Evolutionary conservation across 1,140 invertebrate species (phyloP).

Genomic region (Melipona quadrifasciata): DNA sequence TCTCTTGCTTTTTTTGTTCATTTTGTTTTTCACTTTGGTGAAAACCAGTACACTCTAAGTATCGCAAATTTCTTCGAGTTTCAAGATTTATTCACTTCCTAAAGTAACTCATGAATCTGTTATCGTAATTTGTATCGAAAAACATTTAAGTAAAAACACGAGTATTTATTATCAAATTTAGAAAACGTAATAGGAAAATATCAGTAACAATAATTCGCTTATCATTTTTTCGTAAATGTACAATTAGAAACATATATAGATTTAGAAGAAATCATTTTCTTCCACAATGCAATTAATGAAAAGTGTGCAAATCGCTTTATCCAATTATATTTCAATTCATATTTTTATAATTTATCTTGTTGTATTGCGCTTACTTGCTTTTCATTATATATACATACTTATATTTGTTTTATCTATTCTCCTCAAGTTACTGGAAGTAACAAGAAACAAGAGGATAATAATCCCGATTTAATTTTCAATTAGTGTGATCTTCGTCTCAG

Average conservation of each 20-base stretch:
- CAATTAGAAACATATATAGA: background rate
- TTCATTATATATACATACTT: background rate
- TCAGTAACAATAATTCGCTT: background rate
- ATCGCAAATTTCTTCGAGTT: slow-evolving; percentile 1
- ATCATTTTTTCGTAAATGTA: background rate
- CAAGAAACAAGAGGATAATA: slow-evolving; percentile 30
- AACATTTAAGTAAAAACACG: background rate
- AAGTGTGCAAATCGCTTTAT: slow-evolving; percentile 18
- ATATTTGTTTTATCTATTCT: background rate
- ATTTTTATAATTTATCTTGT: slow-evolving; percentile 24
- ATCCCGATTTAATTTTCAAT: slow-evolving; percentile 11
- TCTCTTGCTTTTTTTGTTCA: background rate
- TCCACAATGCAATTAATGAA: slow-evolving; percentile 23
- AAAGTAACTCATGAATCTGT: background rate
- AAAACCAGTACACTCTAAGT: background rate
- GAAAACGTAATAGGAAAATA: background rate
- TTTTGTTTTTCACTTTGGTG: background rate
- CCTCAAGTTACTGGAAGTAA: background rate
- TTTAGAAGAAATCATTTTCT: background rate
- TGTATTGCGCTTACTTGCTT: background rate
- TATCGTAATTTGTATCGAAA: slow-evolving; percentile 24
- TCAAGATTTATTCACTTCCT: slow-evolving; percentile 33
- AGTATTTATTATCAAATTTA: background rate
- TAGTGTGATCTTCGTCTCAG: slow-evolving; percentile 1
- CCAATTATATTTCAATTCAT: slow-evolving; percentile 26